Percentiles rank a stretch among this genome's conserved stretches.
These are phyloP conservation scores for Neotoxoptera formosana DNA, from an alignment of 1,140 invertebrate genomes.

Conservation along the genomic window DNA sequence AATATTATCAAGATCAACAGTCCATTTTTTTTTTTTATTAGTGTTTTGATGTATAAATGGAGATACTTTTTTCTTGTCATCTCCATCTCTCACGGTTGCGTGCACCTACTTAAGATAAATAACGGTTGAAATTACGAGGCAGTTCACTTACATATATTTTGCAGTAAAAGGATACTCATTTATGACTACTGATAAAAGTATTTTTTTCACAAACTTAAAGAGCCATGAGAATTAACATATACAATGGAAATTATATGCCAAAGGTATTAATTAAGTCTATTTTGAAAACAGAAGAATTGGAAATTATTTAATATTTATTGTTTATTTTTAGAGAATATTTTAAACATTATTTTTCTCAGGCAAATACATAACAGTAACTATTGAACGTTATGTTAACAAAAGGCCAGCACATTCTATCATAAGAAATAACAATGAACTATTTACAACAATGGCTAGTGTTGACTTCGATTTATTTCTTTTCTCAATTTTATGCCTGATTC, in stretches of 20 bases:
- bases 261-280: slow-evolving; percentile 67
- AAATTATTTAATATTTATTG: neutral
- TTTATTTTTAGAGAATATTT: slow-evolving; percentile 72
- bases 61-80: slow-evolving; percentile 42
- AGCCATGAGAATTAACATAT: slow-evolving; percentile 79
- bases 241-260: slow-evolving; percentile 83
- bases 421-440: slow-evolving; percentile 81
- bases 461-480: slow-evolving; percentile 80
- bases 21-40: neutral
- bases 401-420: slow-evolving; percentile 82
- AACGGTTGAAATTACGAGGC: slow-evolving; percentile 50
- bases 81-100: slow-evolving; percentile 4
- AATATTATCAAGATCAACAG: neutral
- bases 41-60: slow-evolving; percentile 53
- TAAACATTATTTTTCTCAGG: slow-evolving; percentile 72
- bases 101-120: slow-evolving; percentile 12
- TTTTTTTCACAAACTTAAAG: slow-evolving; percentile 81
- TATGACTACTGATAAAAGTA: slow-evolving; percentile 72
- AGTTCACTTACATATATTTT: slow-evolving; percentile 43
- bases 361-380: slow-evolving; percentile 76
- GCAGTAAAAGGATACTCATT: slow-evolving; percentile 53
- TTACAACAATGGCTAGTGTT: slow-evolving; percentile 83
- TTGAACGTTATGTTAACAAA: slow-evolving; percentile 74
- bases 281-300: neutral
- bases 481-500: slow-evolving; percentile 79